Conservation (phyloP, 1,140 invertebrate species). For the Sycophaga agraensis region DNA sequence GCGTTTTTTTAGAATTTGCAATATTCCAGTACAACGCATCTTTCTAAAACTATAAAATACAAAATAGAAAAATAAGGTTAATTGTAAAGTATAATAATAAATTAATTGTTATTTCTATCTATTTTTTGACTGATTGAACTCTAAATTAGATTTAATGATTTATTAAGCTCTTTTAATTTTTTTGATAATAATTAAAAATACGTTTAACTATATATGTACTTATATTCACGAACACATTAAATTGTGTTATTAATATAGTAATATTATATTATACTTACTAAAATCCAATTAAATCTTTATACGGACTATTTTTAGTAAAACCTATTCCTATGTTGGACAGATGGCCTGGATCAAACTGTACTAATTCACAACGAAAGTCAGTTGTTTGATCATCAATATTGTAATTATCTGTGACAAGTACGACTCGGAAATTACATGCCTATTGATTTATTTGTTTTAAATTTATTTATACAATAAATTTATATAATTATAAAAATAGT, state of each 20-base stretch:
- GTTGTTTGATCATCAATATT: background rate
- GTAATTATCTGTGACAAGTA: conserved; percentile 18
- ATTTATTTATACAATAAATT: background rate
- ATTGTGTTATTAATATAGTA: no score
- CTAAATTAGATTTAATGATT: no score
- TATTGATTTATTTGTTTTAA: no score
- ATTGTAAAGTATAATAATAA: background rate
- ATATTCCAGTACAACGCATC: background rate
- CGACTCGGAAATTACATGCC: background rate
- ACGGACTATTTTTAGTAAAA: conserved; percentile 26
- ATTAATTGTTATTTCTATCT: background rate
- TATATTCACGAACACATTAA: no score
- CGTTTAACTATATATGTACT: background rate
- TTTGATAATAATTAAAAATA: background rate
- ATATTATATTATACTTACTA: conserved; percentile 22
- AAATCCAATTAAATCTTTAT: conserved; percentile 13
- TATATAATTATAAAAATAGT: background rate
- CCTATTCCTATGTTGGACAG: background rate
- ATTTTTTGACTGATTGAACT: no score
- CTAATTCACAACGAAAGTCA: conserved; percentile 16
- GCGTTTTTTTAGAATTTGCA: background rate
- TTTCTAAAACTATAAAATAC: background rate
- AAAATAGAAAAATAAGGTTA: background rate
- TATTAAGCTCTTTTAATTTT: background rate
- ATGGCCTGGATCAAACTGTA: conserved; percentile 3